These are phyloP conservation scores for Lithophane leautieri DNA, from an alignment of 2,888 invertebrate genomes.

Conservation along the genomic window DNA sequence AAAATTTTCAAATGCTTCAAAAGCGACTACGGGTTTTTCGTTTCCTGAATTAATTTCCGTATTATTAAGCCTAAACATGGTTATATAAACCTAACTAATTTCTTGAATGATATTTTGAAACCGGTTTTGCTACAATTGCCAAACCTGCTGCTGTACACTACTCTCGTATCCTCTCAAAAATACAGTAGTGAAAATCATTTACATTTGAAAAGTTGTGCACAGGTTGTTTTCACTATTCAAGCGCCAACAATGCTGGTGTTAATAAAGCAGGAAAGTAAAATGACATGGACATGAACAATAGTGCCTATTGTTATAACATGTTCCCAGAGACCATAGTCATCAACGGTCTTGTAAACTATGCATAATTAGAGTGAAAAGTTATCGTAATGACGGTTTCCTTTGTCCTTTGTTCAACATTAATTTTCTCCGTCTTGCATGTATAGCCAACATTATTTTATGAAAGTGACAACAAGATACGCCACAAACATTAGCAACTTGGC, in stretches of 20 bases:
- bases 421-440: conserved; percentile 26
- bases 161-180: background rate
- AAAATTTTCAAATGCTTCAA: background rate
- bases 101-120: conserved; percentile 16
- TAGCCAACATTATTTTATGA: conserved; percentile 16
- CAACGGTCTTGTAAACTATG: conserved; percentile 54
- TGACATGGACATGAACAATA: conserved; percentile 48
- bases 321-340: conserved; percentile 48
- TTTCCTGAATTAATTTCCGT: conserved; percentile 12
- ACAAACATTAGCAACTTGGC: conserved; percentile 20
- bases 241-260: conserved; percentile 33
- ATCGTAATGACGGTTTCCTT: conserved; percentile 29
- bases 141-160: background rate
- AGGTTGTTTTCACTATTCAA: conserved; percentile 24
- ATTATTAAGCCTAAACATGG: conserved; percentile 10
- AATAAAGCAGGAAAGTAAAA: conserved; percentile 42
- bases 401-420: conserved; percentile 48
- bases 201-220: conserved; percentile 18
- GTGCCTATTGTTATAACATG: conserved; percentile 47
- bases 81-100: background rate
- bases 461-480: conserved; percentile 5
- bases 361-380: conserved; percentile 60
- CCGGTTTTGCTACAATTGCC: conserved; percentile 6
- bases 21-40: background rate
- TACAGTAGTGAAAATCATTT: conserved; percentile 1